Base-by-base conservation (phyloP, 2,113 vertebrate species). In the Lanius collurio region DNA sequence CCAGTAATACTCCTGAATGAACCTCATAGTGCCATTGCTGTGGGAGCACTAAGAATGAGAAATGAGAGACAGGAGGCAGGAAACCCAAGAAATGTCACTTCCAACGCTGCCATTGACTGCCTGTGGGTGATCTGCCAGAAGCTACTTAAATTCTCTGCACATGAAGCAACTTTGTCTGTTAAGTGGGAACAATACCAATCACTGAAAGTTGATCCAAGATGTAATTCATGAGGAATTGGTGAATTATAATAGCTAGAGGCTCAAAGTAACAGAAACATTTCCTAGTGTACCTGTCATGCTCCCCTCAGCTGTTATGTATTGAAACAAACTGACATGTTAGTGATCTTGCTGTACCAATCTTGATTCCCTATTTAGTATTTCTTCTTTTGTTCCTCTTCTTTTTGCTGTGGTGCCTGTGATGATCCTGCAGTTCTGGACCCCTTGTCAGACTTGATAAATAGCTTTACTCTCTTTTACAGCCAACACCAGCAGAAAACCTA, bases 381-480 rank as follows among this genome's bases (percentile, higher is more conserved):
- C 65, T 84, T 84, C 84, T 82, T 89, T 87, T 79, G 49, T 64
- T 92, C 44, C 27, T 92, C 17, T 59, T 76, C 44, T 67, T 90
- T 94, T 92, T 88, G 27, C 86, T 63, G 30, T 83, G 56, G 47
- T 83, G 88, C 63, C 65, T 92, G 59, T 95, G 95, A 96, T 95
- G 94, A 95, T 92, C 94, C 87, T 95, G 93, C 91, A 71, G 74
- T 93, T 95, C 89, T 91, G 73, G 84, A 87, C 86, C 84, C 41
- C 82, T 91, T 97, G 97, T 97, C 96, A 94, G 88, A 81, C 76
- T 96, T 97, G 96, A 97, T 97, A 94, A 97, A 97, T 96, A 96
- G 93, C 77, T 96, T 95, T 95, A n/a, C 70, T 97, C 64, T 92
- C 92, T 89, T 91, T 92, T 96, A 88, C 91, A 94, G 90, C 90